Percentiles rank a stretch among this genome's conserved stretches.
phyloP scores from a whole-genome alignment of 1,140 invertebrate species.

The Linepithema humile region DNA sequence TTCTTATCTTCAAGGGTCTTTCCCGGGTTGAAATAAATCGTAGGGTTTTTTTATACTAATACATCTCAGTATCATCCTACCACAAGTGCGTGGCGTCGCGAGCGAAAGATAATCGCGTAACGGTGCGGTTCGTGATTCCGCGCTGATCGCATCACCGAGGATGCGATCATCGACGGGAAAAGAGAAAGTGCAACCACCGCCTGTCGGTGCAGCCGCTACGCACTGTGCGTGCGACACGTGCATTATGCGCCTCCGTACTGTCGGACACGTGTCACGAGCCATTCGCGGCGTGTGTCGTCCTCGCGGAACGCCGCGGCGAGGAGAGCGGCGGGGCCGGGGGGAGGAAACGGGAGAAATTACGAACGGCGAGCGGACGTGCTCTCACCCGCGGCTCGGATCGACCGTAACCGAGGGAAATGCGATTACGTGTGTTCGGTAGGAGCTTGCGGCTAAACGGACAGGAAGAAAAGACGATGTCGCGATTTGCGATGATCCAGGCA shows the following conservation, averaged over 20 bases:
- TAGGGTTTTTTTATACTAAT: not conserved
- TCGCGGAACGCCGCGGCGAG: conserved; percentile 27
- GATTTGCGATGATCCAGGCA: not conserved
- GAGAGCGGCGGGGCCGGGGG: not conserved
- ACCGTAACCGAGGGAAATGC: conserved; percentile 27
- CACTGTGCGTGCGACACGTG: conserved; percentile 59
- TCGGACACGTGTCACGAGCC: conserved; percentile 64
- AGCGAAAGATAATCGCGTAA: conserved; percentile 13
- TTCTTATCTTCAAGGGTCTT: not conserved
- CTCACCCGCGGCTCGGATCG: not conserved
- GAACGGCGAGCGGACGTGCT: not conserved
- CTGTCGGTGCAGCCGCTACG: conserved; percentile 23
- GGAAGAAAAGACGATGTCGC: not conserved
- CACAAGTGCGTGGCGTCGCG: not conserved
- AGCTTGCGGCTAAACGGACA: not conserved
- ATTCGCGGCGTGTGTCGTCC: conserved; percentile 42
- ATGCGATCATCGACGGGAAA: conserved; percentile 21
- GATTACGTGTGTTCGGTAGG: conserved; percentile 35
- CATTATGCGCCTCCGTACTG: conserved; percentile 45
- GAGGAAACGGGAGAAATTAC: not conserved
- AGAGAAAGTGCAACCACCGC: conserved; percentile 53
- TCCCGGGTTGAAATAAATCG: not conserved
- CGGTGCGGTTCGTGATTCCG: not conserved
- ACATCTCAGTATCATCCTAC: not conserved
- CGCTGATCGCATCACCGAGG: not conserved